Evolutionary conservation across 2,888 invertebrate species (phyloP).

Genomic region (Leuctra nigra): DNA sequence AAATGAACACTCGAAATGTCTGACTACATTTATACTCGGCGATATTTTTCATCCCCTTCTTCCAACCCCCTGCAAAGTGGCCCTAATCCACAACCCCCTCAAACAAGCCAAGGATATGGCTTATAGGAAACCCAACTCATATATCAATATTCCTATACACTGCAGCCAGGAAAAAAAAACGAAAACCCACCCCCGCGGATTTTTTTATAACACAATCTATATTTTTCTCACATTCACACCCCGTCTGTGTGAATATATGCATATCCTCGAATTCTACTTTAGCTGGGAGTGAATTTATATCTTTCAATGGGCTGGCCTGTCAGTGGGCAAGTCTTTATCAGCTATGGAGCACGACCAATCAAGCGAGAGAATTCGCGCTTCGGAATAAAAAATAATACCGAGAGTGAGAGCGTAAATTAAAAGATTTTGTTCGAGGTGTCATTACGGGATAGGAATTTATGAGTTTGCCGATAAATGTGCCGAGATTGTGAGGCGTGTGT

Average conservation of each 20-base stretch:
- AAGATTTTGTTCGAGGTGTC: constrained; percentile 18
- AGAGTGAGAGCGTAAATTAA: constrained; percentile 17
- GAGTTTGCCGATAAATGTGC: constrained; percentile 16
- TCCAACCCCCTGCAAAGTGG: background rate
- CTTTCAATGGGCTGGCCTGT: background rate
- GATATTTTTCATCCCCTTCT: background rate
- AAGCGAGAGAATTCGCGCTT: background rate
- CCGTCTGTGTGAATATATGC: background rate
- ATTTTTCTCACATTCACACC: constrained; percentile 17
- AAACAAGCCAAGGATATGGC: background rate
- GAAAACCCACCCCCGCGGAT: constrained; percentile 12
- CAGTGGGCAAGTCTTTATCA: background rate
- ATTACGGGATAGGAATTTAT: constrained; percentile 15
- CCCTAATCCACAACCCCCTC: background rate
- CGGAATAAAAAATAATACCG: too few relatives aligned
- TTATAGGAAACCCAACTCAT: background rate
- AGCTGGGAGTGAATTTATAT: too few relatives aligned
- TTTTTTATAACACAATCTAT: constrained; percentile 18
- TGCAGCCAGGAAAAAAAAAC: background rate
- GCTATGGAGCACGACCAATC: constrained; percentile 5
- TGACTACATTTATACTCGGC: too few relatives aligned
- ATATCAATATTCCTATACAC: constrained; percentile 9
- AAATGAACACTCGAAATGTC: too few relatives aligned
- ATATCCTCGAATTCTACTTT: background rate
- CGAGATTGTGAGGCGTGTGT: too few relatives aligned